Evolutionary conservation across 35 echinoderm and acorn worm species (phyloP).

Genomic region (Acanthaster planci): DNA sequence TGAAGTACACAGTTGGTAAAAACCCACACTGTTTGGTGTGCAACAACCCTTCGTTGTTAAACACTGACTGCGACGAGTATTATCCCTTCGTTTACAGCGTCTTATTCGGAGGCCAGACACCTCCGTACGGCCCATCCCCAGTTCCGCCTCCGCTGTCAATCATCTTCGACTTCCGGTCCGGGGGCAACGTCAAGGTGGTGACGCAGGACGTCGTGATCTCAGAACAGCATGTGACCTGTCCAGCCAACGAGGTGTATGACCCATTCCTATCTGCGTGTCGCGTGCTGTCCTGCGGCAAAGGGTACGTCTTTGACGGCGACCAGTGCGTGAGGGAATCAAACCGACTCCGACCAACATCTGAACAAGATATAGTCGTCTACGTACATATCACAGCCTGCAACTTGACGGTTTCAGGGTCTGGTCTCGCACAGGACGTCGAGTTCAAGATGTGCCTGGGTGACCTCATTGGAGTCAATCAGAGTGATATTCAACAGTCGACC

Average conservation of each 20-base stretch:
- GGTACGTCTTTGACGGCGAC: conserved; percentile 2
- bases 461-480: neutral
- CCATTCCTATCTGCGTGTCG: neutral
- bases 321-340: neutral
- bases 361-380: neutral
- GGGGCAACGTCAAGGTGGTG: neutral
- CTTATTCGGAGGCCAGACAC: too few species aligned
- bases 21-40: neutral
- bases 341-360: neutral
- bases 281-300: conserved; percentile 9
- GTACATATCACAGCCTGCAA: neutral
- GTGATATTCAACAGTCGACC: neutral
- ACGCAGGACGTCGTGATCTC: neutral
- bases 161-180: conserved; percentile 10
- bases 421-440: neutral
- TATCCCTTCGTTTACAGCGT: neutral
- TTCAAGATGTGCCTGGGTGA: neutral
- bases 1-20: neutral
- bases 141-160: neutral
- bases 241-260: conserved; percentile 26
- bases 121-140: neutral
- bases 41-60: too few species aligned
- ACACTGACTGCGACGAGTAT: neutral
- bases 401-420: neutral
- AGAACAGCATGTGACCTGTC: neutral